Base-by-base conservation (phyloP, 2,888 invertebrate species). In the Agapostemon virescens region DNA sequence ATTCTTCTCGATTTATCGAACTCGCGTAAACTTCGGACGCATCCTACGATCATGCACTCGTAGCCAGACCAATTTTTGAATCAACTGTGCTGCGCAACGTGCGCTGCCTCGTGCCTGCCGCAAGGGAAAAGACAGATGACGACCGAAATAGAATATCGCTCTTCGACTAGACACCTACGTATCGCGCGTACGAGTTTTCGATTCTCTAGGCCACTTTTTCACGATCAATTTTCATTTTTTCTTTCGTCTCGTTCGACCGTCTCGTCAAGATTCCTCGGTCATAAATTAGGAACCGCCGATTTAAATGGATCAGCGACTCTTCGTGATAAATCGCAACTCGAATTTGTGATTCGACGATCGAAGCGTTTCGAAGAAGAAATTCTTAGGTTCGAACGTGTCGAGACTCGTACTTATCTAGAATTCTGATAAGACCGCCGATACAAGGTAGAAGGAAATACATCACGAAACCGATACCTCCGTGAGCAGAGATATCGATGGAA, bases 81-180 rank as follows among this genome's bases (percentile, higher is more conserved):
- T 84, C 81, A 69, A 40, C 73, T 58, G 63, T 68, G 80, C 66
- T 74, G 79, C 82, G 80, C 77, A 77, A 81, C 81, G 84, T 80
- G 77, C 83, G 79, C 79, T 81, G 85, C 82, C 86, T 85, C 82
- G 81, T 86, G 85, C 82, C 82, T 80, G 79, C 84, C 81, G 83
- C 81, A 83, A 85, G 84, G 81, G 84, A 85, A 85, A 84, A 85
- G 85, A 85, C 86, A 85, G 83, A 85, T 84, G 87, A 87, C 84
- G 89, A 90, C 89, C 86, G 86, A 90, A 90, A 90, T 90, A 90
- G 90, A 88, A 87, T 87, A 90, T 88, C 87, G 88, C 84, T 88
- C 87, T 88, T 86, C 85, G 85, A 82, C 87, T 87, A 88, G 88
- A 85, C 87, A 87, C 85, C 86, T 84, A 87, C 79, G 80, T 85